These are phyloP conservation scores for Sinella curviseta DNA, from an alignment of 1,140 invertebrate species.

Conservation along the genomic window DNA sequence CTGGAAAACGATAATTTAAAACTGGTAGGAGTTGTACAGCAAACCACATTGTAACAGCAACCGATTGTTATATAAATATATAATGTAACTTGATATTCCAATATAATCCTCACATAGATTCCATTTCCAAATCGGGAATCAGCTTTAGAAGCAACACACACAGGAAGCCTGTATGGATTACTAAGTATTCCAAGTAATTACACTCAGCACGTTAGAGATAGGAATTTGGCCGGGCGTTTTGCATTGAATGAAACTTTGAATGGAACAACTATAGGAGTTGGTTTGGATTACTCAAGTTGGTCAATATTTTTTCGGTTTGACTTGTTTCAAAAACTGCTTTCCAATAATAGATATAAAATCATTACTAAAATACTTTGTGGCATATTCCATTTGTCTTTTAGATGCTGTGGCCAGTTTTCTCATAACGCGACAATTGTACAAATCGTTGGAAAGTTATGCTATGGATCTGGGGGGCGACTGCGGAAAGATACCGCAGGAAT, in stretches of 20 bases:
- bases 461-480: background rate
- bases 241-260: background rate
- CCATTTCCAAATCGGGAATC: background rate
- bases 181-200: constrained; percentile 24
- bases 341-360: too few relatives aligned
- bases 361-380: background rate
- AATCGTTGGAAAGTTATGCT: constrained; percentile 1
- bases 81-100: too few relatives aligned
- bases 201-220: constrained; percentile 25
- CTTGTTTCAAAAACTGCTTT: too few relatives aligned
- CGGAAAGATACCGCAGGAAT: background rate
- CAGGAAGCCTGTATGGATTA: background rate
- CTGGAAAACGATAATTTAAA: constrained; percentile 9
- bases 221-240: background rate
- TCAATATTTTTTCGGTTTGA: background rate
- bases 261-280: background rate
- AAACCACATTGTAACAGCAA: background rate
- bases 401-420: constrained; percentile 18
- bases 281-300: constrained; percentile 6
- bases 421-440: background rate
- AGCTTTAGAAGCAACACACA: background rate
- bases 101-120: constrained; percentile 14
- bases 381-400: background rate
- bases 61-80: too few relatives aligned
- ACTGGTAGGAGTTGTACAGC: background rate